phyloP scores from a whole-genome alignment of 2,888 invertebrate species.

The Lypha dubia region DNA sequence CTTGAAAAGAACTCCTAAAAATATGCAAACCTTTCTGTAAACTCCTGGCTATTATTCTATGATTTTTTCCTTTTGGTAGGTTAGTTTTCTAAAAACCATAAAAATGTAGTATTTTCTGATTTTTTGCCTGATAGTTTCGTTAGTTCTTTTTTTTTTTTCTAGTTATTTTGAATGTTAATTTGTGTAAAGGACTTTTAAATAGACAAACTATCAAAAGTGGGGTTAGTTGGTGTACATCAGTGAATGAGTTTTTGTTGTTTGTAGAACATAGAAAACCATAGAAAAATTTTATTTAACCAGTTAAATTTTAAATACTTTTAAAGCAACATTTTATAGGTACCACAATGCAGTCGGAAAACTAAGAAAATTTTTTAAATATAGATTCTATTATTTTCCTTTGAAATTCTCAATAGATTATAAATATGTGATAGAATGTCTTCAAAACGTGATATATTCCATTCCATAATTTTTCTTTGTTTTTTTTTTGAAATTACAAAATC shows the following conservation, averaged over 20 bases:
- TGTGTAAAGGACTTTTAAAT: slow-evolving; percentile 65
- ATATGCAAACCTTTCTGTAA: slow-evolving; percentile 8
- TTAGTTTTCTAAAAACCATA: slow-evolving; percentile 35
- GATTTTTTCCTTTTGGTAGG: background rate
- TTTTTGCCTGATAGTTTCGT: slow-evolving; percentile 15
- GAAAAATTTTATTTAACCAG: no score
- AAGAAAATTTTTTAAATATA: background rate
- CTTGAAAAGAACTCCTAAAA: slow-evolving; percentile 17
- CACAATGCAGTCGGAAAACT: no score
- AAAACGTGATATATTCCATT: no score
- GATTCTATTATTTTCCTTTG: no score
- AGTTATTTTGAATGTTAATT: slow-evolving; percentile 51
- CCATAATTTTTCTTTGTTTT: no score
- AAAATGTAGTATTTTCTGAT: slow-evolving; percentile 39
- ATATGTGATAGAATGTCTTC: no score
- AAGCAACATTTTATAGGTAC: no score
- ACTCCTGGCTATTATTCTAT: background rate
- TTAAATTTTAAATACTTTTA: no score
- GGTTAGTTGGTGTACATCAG: slow-evolving; percentile 8
- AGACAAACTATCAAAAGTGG: slow-evolving; percentile 39
- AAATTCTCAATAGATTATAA: no score
- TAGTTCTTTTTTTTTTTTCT: background rate
- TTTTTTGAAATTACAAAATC: no score
- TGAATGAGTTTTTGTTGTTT: no score
- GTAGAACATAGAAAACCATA: no score